phyloP scores from a whole-genome alignment of 2,113 vertebrate species.

The Amphiprion percula region DNA sequence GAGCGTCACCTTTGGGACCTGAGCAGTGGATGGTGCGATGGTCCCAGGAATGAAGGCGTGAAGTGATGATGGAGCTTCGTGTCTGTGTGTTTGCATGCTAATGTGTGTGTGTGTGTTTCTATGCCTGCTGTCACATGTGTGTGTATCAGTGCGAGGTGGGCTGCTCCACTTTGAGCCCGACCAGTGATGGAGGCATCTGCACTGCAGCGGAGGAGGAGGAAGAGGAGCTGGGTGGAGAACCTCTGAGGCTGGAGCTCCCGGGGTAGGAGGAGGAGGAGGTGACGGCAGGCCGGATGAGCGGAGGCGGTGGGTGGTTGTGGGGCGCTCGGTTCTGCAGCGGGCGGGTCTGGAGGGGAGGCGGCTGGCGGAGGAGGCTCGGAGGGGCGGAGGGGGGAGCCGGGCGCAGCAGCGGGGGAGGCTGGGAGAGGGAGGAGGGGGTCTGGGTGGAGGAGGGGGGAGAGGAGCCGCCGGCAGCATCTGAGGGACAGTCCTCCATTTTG shows the following conservation, averaged over 20 bases:
- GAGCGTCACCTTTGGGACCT: constrained; percentile 36
- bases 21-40: constrained; percentile 13
- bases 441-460: constrained; percentile 72
- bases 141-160: constrained; percentile 78
- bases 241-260: constrained; percentile 66
- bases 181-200: constrained; percentile 87
- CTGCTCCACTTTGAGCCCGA: constrained; percentile 87
- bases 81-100: constrained; percentile 26
- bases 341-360: constrained; percentile 90
- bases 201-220: constrained; percentile 42
- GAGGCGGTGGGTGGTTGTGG: constrained; percentile 90
- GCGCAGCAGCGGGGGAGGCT: constrained; percentile 90
- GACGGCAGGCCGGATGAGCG: constrained; percentile 88
- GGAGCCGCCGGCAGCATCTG: constrained; percentile 59
- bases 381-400: constrained; percentile 88
- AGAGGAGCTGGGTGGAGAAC: constrained; percentile 73
- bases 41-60: constrained; percentile 3
- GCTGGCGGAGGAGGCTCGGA: constrained; percentile 89
- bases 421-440: constrained; percentile 86
- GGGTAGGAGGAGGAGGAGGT: constrained; percentile 59
- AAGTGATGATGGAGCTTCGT: not conserved
- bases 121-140: constrained; percentile 8
- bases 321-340: constrained; percentile 87
- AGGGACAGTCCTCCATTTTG: constrained; percentile 83
- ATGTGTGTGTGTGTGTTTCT: constrained; percentile 27